Evolutionary conservation across 2,113 vertebrate species (phyloP), one percentile per base, ranked within the genome.

Genomic region (Callipepla squamata): DNA sequence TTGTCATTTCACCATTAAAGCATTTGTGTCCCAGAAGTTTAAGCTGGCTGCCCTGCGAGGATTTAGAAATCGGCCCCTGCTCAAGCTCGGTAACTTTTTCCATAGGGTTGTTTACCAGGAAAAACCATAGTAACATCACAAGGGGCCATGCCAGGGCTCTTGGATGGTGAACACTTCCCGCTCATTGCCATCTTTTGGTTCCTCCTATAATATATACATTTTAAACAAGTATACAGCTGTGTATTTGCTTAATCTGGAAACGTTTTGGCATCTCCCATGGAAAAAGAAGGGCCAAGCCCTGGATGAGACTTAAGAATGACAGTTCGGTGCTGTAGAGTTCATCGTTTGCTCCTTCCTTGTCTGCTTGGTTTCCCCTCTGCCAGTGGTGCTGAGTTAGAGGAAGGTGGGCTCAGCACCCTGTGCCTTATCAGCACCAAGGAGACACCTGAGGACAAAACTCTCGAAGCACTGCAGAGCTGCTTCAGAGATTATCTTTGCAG

Each of bases 31-130:
- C 89, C 51, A 82, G 42, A 65, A 76, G 20, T 79, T 89, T 59
- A 82, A 87, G 66, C 45, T 63, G 58, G 9, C 10, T 72, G 51
- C 36, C 67, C 70, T 57, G 12, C 62, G 45, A 30, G 75, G 25
- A 80, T 82, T 80, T 85, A 59, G 80, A 91, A 93, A 57, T 62
- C 59, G 18, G 34, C 6, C 81, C 61, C 70, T 73, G 40, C 44
- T 66, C 12, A 90, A 86, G 78, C 48, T 85, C 93, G 79, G 42
- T 45, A 95, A 83, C 19, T 36, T 73, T 85, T 96, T 90, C 58
- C 22, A 2, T 65, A 44, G 13, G 1, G 2, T 48, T 80, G 34
- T 72, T 95, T 84, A 62, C 65, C 63, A 3, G 1, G 1, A 21
- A 45, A 32, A 89, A 36, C 59, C 81, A 87, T 84, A 66, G 79